Evolutionary conservation across 2,888 invertebrate genomes (phyloP), one percentile per base, ranked within the genome.

Genomic region (Rutpela maculata): DNA sequence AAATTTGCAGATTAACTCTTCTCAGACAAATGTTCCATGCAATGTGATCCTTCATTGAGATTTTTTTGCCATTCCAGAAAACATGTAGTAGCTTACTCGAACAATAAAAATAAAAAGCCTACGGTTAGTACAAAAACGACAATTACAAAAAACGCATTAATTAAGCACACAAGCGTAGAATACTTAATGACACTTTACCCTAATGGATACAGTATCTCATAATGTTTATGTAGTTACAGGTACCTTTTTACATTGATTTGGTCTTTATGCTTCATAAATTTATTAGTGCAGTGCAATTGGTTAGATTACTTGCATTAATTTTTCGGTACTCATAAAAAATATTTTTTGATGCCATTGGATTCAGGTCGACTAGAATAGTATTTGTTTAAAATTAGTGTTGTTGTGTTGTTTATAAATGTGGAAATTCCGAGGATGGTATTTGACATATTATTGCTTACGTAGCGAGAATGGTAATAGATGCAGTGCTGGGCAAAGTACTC

Each of bases 121-220:
- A 59, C 69, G 18, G 38, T 59, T 19, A 17, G 12, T 11, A 38
- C 31, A 59, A 59, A 56, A 59, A 69, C 19, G 17, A 69, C 57
- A 31, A 57, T 57, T 59, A 59, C 10, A 69, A 69, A 69, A 69
- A 69, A 35, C 69, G 69, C 59, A 69, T 69, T 69, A 69, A 69
- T 69, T 69, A 69, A 69, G 69, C 38, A 57, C 59, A 57, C 69
- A 69, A 69, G 57, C 35, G 69, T 18, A 57, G 69, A 69, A 69
- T 69, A 35, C 59, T 31, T 69, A 69, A 69, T 69, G 57, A 57
- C 19, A 35, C 57, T 57, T 57, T 59, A 59, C 68, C 57, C 59
- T 35, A 26, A 35, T 35, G 68, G 68, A 57, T 35, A 57, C 56
- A 57, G 38, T 35, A 35, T 38, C 59, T 69, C 69, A 59, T 69